Conservation (phyloP, 2,113 vertebrate genomes). For the Pseudorasbora parva region DNA sequence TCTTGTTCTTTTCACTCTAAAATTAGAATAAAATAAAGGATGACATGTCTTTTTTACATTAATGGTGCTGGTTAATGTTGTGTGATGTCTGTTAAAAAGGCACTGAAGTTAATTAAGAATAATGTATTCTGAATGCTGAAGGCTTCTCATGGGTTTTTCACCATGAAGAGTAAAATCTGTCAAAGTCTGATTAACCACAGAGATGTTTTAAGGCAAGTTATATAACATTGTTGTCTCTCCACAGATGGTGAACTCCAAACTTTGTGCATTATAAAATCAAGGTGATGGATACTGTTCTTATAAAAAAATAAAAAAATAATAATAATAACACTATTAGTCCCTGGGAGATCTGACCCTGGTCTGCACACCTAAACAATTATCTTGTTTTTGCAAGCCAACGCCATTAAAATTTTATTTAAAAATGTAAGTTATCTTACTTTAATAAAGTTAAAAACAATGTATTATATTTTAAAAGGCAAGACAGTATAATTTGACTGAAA, state of each 20-base stretch:
- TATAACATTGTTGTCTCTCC: neutral
- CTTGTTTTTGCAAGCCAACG: no score
- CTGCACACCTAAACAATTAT: neutral
- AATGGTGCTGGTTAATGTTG: neutral
- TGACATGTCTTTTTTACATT: neutral
- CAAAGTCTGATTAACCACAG: conserved; percentile 9
- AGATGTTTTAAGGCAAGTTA: neutral
- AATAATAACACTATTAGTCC: neutral
- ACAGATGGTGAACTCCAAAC: conserved; percentile 5
- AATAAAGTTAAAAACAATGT: neutral
- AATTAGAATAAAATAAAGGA: neutral
- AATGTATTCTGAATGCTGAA: neutral
- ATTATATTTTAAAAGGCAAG: neutral
- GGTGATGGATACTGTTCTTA: neutral
- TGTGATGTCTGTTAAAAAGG: neutral
- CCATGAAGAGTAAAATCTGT: neutral
- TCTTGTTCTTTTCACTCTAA: neutral
- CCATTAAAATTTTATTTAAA: no score
- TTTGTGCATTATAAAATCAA: neutral
- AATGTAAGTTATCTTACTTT: neutral
- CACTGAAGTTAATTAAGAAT: neutral
- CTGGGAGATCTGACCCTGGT: neutral
- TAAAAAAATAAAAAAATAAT: neutral
- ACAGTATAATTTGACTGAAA: neutral
- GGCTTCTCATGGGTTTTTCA: neutral